Conservation (phyloP, 1,140 invertebrate species). For the Eriosoma lanigerum region DNA sequence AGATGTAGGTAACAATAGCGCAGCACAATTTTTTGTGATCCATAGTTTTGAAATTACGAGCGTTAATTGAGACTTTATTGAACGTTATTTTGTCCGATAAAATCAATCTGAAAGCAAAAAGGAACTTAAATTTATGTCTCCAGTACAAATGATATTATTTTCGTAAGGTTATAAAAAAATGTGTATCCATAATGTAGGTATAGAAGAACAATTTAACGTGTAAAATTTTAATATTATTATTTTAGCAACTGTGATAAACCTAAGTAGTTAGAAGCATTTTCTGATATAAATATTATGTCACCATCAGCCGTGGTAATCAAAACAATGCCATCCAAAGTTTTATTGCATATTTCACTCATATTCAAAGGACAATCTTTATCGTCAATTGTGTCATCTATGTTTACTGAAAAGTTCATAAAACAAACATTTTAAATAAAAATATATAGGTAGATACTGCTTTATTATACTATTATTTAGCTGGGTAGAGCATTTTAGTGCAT, state of each 20-base stretch:
- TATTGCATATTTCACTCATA: slow-evolving; percentile 59
- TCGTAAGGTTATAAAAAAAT: no score
- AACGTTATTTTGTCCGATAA: slow-evolving; percentile 93
- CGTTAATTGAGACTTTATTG: no score
- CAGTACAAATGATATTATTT: neutral
- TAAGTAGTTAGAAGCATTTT: slow-evolving; percentile 85
- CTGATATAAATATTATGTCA: slow-evolving; percentile 87
- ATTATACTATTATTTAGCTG: no score
- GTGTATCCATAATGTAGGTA: no score
- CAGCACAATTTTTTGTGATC: neutral
- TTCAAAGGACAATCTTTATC: slow-evolving; percentile 64
- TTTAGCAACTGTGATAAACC: slow-evolving; percentile 79
- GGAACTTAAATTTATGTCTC: neutral
- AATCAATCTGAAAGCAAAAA: slow-evolving; percentile 74
- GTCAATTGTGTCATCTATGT: slow-evolving; percentile 57
- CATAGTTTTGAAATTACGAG: no score
- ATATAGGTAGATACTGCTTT: no score
- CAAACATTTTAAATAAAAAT: no score
- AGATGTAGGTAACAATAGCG: no score
- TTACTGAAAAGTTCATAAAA: slow-evolving; percentile 60
- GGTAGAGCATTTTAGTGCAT: no score
- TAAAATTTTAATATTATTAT: slow-evolving; percentile 3
- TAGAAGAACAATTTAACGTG: neutral
- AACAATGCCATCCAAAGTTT: slow-evolving; percentile 86
- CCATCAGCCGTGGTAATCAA: slow-evolving; percentile 82